A percentile compares a stretch with the other conserved stretches of the same genome.
These are phyloP conservation scores for Leptopterna dolabrata DNA, from an alignment of 2,888 invertebrate genomes.

Conservation along the genomic window DNA sequence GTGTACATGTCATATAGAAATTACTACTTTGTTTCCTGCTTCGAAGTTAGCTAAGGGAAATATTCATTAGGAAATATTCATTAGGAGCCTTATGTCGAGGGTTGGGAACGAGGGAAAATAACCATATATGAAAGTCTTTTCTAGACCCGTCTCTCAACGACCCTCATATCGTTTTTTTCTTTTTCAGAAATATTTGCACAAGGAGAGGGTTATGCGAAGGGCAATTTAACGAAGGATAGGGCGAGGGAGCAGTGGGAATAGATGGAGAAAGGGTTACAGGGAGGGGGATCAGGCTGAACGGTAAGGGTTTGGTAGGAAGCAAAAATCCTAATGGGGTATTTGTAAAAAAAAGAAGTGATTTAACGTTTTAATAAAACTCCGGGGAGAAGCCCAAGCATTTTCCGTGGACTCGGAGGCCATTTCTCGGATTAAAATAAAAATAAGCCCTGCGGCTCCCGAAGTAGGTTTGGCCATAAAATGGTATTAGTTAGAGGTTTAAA, in stretches of 20 bases:
- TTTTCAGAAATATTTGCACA: not conserved
- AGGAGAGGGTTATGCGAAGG: not conserved
- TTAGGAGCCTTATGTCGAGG: not conserved
- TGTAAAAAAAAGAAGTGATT: not conserved
- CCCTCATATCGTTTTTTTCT: not conserved
- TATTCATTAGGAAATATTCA: not conserved
- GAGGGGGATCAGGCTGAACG: not conserved
- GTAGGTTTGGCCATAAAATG: not conserved
- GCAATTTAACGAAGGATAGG: not conserved
- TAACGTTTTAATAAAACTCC: slow-evolving; percentile 21
- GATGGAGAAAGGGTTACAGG: not conserved
- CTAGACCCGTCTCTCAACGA: not conserved
- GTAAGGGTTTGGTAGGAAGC: not conserved
- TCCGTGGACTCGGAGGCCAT: not conserved
- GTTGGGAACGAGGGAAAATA: not conserved
- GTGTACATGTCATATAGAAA: not conserved
- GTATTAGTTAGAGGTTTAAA: not conserved
- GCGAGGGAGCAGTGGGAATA: not conserved
- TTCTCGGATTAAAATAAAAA: not conserved
- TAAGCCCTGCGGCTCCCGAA: not conserved
- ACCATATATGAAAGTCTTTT: slow-evolving; percentile 3
- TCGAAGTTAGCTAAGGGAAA: not conserved
- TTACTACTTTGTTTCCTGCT: not conserved
- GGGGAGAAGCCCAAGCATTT: not conserved
- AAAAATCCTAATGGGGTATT: slow-evolving; percentile 16